Conservation (phyloP, 2,113 vertebrate species). For the Struthidea cinerea region DNA sequence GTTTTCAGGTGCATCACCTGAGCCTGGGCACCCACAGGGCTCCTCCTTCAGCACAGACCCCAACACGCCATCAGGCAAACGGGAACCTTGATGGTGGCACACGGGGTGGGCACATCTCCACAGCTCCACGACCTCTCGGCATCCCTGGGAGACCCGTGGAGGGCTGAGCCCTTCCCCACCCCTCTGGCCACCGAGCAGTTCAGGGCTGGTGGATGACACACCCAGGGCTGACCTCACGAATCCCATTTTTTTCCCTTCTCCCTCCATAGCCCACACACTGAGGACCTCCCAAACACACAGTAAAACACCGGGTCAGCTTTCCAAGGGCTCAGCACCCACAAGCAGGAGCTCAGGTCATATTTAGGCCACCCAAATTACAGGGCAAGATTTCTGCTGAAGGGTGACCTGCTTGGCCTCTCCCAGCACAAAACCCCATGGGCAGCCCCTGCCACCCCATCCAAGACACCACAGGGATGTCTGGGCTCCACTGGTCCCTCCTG, state of each 20-base stretch:
- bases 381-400: background rate
- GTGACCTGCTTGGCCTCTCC: background rate
- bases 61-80: fast-evolving
- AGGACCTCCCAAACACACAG: constrained; percentile 15
- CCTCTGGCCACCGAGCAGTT: background rate
- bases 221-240: constrained; percentile 17
- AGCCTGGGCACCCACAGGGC: background rate
- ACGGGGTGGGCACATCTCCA: fast-evolving
- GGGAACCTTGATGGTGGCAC: background rate
- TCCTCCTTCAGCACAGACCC: background rate
- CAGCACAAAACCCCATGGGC: background rate
- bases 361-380: constrained; percentile 45
- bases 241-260: background rate
- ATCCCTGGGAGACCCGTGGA: background rate
- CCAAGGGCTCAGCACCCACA: constrained; percentile 19
- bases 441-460: background rate
- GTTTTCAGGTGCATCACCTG: background rate
- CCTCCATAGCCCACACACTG: constrained; percentile 24
- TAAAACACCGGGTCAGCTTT: background rate
- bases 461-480: fast-evolving
- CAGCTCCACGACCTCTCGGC: fast-evolving
- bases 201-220: background rate
- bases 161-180: background rate
- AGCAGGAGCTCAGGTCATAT: background rate
- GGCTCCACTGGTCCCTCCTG: background rate